A percentile compares a stretch with the other conserved stretches of the same genome.
These are phyloP conservation scores for Pseudorhombus dupliciocellatus DNA, from an alignment of 2,113 vertebrate species.

Conservation along the genomic window DNA sequence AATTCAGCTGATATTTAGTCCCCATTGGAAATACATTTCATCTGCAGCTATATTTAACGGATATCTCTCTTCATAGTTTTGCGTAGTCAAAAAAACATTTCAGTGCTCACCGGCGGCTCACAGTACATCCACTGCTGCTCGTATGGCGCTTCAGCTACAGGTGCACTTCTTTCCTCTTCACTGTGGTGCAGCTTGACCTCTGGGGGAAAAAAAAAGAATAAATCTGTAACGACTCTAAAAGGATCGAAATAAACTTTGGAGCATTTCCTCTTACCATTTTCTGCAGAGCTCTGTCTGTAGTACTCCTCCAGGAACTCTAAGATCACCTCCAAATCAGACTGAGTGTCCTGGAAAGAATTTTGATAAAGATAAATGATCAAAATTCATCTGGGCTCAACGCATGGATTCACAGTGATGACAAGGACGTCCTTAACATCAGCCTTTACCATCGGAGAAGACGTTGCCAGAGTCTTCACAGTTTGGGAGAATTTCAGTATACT, in stretches of 20 bases:
- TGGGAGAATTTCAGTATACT: constrained; percentile 38
- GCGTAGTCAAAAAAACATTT: not conserved
- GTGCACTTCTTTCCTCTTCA: constrained; percentile 3
- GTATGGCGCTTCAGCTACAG: not conserved
- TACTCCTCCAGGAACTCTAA: constrained; percentile 83
- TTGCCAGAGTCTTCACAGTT: constrained; percentile 30
- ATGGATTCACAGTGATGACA: not conserved
- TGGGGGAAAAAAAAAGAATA: constrained; percentile 1
- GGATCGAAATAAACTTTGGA: not conserved
- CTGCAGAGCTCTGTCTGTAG: constrained; percentile 69
- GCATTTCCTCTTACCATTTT: constrained; percentile 45
- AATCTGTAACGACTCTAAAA: not conserved
- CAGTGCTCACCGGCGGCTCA: constrained; percentile 46
- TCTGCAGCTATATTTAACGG: no score
- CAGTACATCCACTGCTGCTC: constrained; percentile 33
- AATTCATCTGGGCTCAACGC: not conserved
- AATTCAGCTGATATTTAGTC: no score
- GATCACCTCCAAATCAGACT: constrained; percentile 83
- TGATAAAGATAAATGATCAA: constrained; percentile 23
- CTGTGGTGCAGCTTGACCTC: constrained; percentile 25
- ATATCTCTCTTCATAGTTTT: no score
- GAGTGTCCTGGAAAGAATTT: constrained; percentile 66
- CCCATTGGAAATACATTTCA: no score
- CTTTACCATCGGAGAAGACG: constrained; percentile 62
- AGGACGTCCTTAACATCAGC: not conserved